Evolutionary conservation across 2,113 vertebrate genomes (phyloP).

Genomic region (Nycticryphes semicollaris): DNA sequence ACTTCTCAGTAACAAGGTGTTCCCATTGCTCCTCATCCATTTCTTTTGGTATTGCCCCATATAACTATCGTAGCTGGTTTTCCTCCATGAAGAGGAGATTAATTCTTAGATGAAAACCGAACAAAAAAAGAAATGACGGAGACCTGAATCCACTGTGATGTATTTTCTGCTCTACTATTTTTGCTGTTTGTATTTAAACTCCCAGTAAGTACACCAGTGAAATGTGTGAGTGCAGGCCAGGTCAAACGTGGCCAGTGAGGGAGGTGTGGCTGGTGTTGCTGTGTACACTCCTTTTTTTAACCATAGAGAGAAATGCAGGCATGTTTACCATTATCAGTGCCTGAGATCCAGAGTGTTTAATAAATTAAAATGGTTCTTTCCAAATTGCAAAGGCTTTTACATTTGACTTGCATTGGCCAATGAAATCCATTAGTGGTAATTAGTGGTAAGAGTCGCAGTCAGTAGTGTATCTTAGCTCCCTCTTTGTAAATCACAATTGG

Average conservation of each 20-base stretch:
- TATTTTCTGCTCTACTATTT: neutral
- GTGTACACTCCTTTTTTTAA: neutral
- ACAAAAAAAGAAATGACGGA: neutral
- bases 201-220: neutral
- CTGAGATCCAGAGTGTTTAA: neutral
- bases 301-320: neutral
- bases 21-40: accelerated
- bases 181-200: neutral
- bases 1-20: neutral
- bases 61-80: neutral
- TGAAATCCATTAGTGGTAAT: conserved; percentile 51
- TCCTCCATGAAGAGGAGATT: neutral
- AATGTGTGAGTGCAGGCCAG: neutral
- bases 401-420: neutral
- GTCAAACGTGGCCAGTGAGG: neutral
- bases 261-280: neutral
- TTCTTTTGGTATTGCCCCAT: neutral
- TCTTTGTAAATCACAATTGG: conserved; percentile 42
- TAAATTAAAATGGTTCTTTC: neutral
- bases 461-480: conserved; percentile 29
- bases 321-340: neutral
- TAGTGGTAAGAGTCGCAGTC: neutral
- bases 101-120: neutral
- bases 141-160: neutral
- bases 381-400: neutral